Base-by-base conservation (phyloP, 2,113 vertebrate species). In the Tricholaema leucomelas region DNA sequence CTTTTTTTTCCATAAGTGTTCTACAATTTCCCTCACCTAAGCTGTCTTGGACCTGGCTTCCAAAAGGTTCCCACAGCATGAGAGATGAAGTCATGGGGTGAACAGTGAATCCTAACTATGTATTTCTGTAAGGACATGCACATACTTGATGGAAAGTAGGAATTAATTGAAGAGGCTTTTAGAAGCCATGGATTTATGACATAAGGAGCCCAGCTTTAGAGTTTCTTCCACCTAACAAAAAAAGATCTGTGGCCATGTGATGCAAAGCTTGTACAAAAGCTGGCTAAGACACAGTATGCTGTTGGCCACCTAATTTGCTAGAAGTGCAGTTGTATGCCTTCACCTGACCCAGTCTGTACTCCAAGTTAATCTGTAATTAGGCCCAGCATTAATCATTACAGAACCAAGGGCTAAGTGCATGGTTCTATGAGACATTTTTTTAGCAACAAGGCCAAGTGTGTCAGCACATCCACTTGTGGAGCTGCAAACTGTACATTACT, bases 301-400 rank as follows among this genome's bases (percentile, higher is more conserved):
- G 64, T 7, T 77, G 27, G 21, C 40, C 56, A 44, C 44, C 46
- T 70, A 12, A 73, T 50, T 50, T 87, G 13, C 56, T 38, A 38
- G 36, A 89, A 70, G 59, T 55, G 36, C 15, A 40, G 52, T 11
- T 17, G 36, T 55, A 14, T 30, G 20, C 46, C 52, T 88, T 23
- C 46, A 31, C 7, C 63, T 81, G 84, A 79, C 18, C 44, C 44
- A 70, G 74, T 80, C 84, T 2, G 3, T 73, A 36, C 58, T 89
- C 73, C 59, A 30, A 46, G 94, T 96, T 93, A 94, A 95, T 92
- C 75, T 93, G 79, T 94, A 94, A 89, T 91, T 87, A 87, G 59
- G 52, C 25, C 50, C 63, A 70, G 67, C 20, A 85, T 55, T 92
- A 93, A 94, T 77, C 78, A 93, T 85, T 91, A 44, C 1, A 72